Conservation (phyloP, 2,888 invertebrate genomes). For the Dyspetes luteomarginatus region DNA sequence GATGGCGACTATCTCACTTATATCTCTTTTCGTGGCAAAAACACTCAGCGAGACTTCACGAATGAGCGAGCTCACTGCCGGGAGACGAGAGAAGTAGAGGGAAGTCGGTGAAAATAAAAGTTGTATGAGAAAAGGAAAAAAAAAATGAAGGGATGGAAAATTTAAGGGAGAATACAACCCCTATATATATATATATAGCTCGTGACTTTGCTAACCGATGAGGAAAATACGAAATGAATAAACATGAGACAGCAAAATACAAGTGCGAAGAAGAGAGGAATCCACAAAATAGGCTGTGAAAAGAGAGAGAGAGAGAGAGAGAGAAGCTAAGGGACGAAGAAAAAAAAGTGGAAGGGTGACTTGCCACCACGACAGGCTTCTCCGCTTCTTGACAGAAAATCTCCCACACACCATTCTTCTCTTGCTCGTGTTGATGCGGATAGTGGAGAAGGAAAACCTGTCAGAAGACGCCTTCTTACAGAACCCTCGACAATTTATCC, state of each 20-base stretch:
- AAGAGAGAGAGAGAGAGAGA: not conserved
- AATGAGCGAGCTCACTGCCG: not conserved
- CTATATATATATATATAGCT: not conserved
- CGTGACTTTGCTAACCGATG: slow-evolving; percentile 28
- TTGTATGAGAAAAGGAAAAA: slow-evolving; percentile 9
- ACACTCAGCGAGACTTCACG: slow-evolving; percentile 14
- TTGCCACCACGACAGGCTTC: slow-evolving; percentile 18
- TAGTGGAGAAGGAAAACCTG: not conserved
- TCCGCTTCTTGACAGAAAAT: slow-evolving; percentile 32
- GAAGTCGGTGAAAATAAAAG: slow-evolving; percentile 12
- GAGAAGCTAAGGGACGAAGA: not conserved
- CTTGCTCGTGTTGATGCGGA: not conserved
- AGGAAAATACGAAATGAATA: slow-evolving; percentile 45
- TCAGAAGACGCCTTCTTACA: slow-evolving; percentile 27
- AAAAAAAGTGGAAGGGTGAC: slow-evolving; percentile 30
- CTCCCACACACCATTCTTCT: slow-evolving; percentile 24
- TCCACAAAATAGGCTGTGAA: not conserved
- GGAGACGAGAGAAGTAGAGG: not conserved
- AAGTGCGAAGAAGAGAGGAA: slow-evolving; percentile 1
- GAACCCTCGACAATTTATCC: slow-evolving; percentile 40
- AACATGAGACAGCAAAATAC: slow-evolving; percentile 35
- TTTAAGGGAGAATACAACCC: not conserved
- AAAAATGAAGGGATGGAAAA: too few relatives aligned
- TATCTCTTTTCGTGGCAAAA: not conserved
- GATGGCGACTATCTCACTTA: not conserved